Percentiles rank a stretch among this genome's conserved stretches.
These are phyloP conservation scores for Pediacus dermestoides DNA, from an alignment of 2,888 invertebrate species.

Conservation along the genomic window DNA sequence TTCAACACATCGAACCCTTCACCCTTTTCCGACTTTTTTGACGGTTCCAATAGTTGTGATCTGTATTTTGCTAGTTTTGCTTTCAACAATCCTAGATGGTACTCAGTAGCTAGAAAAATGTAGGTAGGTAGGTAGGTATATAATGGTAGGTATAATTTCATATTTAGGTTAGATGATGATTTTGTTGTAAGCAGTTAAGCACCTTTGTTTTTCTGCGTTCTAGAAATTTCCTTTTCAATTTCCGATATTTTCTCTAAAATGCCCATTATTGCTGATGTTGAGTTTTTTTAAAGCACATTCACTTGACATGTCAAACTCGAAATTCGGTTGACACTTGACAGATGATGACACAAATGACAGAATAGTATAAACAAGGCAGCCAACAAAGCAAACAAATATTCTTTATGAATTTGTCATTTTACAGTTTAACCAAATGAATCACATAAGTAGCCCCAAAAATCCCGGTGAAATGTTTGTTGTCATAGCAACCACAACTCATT, in stretches of 20 bases:
- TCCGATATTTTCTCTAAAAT: constrained; percentile 98
- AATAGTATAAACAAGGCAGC: too few relatives aligned
- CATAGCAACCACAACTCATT: too few relatives aligned
- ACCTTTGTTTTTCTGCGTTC: constrained; percentile 99
- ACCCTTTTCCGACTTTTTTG: constrained; percentile 91
- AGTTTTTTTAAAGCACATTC: constrained; percentile 7
- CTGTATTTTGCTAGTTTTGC: constrained; percentile 95
- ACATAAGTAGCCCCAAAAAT: too few relatives aligned
- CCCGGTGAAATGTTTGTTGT: too few relatives aligned
- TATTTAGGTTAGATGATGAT: background rate
- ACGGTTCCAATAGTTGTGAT: constrained; percentile 89
- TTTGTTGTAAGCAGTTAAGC: constrained; percentile 18
- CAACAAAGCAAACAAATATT: too few relatives aligned
- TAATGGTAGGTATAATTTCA: too few relatives aligned
- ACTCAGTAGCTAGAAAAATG: constrained; percentile 84
- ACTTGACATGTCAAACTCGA: constrained; percentile 5
- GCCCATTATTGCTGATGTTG: constrained; percentile 73
- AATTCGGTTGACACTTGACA: too few relatives aligned
- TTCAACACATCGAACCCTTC: constrained; percentile 99
- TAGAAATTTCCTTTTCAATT: constrained; percentile 96
- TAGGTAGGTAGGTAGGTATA: background rate
- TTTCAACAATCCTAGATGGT: constrained; percentile 96
- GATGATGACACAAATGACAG: too few relatives aligned
- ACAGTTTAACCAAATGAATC: too few relatives aligned
- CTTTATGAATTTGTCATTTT: too few relatives aligned